phyloP scores from a whole-genome alignment of 2,797 vertebrate genomes.

The Etheostoma perlongum region DNA sequence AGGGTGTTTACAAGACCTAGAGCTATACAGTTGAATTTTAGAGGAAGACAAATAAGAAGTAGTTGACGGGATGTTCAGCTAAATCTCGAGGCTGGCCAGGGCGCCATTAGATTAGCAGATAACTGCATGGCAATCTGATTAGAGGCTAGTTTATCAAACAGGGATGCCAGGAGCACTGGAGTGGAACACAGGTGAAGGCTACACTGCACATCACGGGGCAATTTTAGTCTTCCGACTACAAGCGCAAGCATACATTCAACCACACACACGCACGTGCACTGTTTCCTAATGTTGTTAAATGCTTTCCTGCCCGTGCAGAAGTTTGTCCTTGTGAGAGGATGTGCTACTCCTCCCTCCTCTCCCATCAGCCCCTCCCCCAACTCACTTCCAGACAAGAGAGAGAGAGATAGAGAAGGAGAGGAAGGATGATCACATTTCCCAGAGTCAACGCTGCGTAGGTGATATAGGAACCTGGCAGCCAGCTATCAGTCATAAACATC shows the following conservation, averaged over 20 bases:
- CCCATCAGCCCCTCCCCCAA: conserved; percentile 24
- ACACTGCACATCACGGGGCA: conserved; percentile 18
- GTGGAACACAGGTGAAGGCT: conserved; percentile 60
- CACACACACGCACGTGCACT: conserved; percentile 13
- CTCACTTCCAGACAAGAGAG: conserved; percentile 35
- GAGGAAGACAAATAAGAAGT: conserved; percentile 29
- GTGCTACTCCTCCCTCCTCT: conserved; percentile 35
- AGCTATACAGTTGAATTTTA: not conserved
- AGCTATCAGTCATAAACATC: conserved; percentile 59
- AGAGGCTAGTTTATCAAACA: conserved; percentile 58
- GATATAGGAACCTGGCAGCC: conserved; percentile 61
- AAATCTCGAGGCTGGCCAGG: conserved; percentile 49
- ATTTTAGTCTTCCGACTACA: conserved; percentile 1
- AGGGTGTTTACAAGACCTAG: conserved; percentile 33
- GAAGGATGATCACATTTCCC: conserved; percentile 64
- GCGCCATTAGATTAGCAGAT: conserved; percentile 66
- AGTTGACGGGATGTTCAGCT: conserved; percentile 36
- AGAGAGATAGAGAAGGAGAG: conserved; percentile 35
- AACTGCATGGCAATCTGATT: conserved; percentile 58
- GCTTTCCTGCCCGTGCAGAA: conserved; percentile 32
- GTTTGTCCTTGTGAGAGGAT: conserved; percentile 68
- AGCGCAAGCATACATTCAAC: not conserved
- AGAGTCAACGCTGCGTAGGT: conserved; percentile 61
- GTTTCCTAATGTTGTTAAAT: conserved; percentile 59
- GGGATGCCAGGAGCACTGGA: conserved; percentile 30